Evolutionary conservation across 2,113 vertebrate species (phyloP).

Genomic region (Neodontobutis hainanensis): DNA sequence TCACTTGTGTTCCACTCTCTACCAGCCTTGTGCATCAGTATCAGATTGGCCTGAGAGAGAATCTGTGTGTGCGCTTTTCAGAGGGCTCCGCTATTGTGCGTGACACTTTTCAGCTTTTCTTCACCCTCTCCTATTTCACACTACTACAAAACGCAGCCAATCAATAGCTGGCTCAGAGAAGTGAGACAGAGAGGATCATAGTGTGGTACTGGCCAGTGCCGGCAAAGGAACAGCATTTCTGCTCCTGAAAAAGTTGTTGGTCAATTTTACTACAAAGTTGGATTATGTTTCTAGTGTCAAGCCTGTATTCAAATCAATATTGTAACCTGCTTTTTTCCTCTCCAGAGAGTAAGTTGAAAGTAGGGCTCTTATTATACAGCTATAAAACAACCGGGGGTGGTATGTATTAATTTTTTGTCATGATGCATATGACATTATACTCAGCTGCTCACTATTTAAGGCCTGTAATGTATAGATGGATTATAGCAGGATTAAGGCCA

Average conservation of each 20-base stretch:
- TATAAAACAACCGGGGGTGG: not conserved
- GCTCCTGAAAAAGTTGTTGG: not conserved
- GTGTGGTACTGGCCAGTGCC: not conserved
- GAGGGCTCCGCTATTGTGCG: constrained; percentile 22
- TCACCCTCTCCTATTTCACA: constrained; percentile 57
- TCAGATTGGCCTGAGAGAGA: constrained; percentile 23
- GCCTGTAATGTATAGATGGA: constrained; percentile 41
- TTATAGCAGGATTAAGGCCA: constrained; percentile 63
- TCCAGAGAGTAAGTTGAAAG: not conserved
- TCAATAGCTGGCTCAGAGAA: constrained; percentile 53
- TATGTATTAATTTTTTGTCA: constrained; percentile 5
- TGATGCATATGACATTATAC: constrained; percentile 3
- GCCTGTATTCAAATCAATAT: not conserved
- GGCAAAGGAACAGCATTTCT: not conserved
- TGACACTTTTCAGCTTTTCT: constrained; percentile 58
- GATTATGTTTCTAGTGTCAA: not conserved
- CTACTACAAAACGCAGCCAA: constrained; percentile 38
- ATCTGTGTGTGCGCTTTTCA: constrained; percentile 8
- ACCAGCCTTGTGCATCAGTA: constrained; percentile 17
- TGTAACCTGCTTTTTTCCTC: not conserved
- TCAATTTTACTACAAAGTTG: not conserved
- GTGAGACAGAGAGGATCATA: constrained; percentile 6
- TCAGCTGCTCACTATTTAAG: constrained; percentile 24
- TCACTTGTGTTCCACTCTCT: constrained; percentile 11
- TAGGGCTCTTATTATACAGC: not conserved